Evolutionary conservation across 2,797 vertebrate species (phyloP).

Genomic region (Meriones psammophilus): DNA sequence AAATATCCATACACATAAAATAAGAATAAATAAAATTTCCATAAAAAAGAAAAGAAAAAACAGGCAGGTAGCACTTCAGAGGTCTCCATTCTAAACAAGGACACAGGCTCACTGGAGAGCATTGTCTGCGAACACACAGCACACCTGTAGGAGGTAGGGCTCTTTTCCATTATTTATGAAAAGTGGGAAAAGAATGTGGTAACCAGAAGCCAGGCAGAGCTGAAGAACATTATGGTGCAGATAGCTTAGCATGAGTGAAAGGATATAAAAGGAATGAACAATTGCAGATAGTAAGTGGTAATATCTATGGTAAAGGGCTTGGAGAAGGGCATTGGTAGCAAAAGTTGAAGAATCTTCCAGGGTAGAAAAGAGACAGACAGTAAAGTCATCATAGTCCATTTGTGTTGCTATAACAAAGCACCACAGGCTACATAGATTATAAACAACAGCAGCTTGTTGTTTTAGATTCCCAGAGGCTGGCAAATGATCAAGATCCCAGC

Average conservation of each 20-base stretch:
- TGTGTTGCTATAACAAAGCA: background rate
- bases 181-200: background rate
- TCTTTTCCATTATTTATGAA: background rate
- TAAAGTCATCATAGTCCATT: background rate
- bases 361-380: background rate
- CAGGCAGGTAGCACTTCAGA: background rate
- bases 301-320: background rate
- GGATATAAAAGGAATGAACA: background rate
- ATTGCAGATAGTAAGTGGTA: background rate
- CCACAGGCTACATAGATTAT: background rate
- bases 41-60: background rate
- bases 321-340: background rate
- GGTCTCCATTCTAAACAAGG: conserved; percentile 39
- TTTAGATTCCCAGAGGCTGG: background rate
- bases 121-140: background rate
- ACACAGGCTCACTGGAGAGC: background rate
- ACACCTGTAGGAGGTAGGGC: background rate
- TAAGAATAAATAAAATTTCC: background rate
- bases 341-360: background rate
- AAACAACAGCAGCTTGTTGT: background rate
- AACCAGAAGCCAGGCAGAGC: background rate
- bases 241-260: background rate
- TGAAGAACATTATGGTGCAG: background rate
- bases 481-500: background rate
- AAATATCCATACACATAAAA: no score